Conservation (phyloP, 2,888 invertebrate species). For the Limnephilus rhombicus region DNA sequence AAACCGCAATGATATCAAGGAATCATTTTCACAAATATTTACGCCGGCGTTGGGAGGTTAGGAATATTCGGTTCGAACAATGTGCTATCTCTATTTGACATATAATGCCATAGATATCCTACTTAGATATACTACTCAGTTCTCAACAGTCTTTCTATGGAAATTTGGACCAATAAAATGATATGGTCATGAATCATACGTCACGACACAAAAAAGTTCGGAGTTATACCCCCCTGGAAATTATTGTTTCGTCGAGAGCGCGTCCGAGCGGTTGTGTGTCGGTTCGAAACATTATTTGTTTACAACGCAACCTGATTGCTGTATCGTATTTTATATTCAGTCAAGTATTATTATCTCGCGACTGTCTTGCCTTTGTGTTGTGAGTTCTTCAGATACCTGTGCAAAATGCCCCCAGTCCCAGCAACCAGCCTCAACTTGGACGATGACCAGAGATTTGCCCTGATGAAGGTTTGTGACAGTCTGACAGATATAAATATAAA, state of each 20-base stretch:
- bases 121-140: too few relatives aligned
- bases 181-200: too few relatives aligned
- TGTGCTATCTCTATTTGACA: too few relatives aligned
- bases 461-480: conserved; percentile 83
- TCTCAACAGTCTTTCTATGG: too few relatives aligned
- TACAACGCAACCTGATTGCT: not conserved
- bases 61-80: too few relatives aligned
- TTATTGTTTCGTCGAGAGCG: not conserved
- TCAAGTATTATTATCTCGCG: not conserved
- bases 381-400: conserved; percentile 33
- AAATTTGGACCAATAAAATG: too few relatives aligned
- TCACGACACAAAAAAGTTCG: too few relatives aligned
- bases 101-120: too few relatives aligned
- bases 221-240: too few relatives aligned
- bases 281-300: not conserved
- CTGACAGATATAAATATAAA: not conserved
- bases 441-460: conserved; percentile 85
- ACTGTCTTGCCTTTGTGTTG: conserved; percentile 18
- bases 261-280: not conserved
- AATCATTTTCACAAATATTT: too few relatives aligned
- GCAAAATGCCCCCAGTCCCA: conserved; percentile 73
- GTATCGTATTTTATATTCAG: not conserved
- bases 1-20: too few relatives aligned
- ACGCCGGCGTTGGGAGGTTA: too few relatives aligned
- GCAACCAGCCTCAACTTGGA: conserved; percentile 78